Evolutionary conservation across 2,113 vertebrate genomes (phyloP), one percentile per base, ranked within the genome.

Genomic region (Boulengeromyrus knoepffleri): DNA sequence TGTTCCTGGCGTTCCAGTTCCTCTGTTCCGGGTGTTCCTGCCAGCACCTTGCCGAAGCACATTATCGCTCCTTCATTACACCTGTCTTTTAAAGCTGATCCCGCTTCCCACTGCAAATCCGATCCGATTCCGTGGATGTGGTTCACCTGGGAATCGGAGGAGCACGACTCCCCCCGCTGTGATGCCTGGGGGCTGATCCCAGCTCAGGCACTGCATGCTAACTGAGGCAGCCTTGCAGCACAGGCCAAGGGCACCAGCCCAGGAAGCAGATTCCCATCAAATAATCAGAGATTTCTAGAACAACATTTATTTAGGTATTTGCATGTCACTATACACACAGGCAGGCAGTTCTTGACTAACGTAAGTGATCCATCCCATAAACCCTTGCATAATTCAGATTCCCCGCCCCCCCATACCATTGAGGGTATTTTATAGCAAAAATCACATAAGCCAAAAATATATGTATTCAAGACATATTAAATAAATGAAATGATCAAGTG

Each of bases 31-130:
- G 52, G 19, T 21, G 17, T 50, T 53, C 80, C 88, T 36, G 56
- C 46, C 53, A 52, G 53, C 74, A 36, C 15, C 27, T 27, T 84
- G 42, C 87, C 74, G 2, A 27, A 66, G 62, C 17, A 49, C 31
- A 66, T 47, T 50, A 90, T 27, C 88, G 39, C 50, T 62, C 39
- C 31, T 88, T 58, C 90, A 84, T 62, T 84, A 85, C 88, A 90
- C 53, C 45, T 85, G 88, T 83, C 83, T 86, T 49, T 66, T 56
- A 49, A 90, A 45, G 42, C 70, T 36, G 58, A 62, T 89, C 47
- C 77, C 6, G 12, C 62, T 39, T 56, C 31, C 12, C 49, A 13
- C 15, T 83, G 53, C 31, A 85, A 45, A 85, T 50, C 46, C 36
- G 27, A 62, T 50, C 47, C 21, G 86, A 80, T 77, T 80, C 53